Evolutionary conservation across 2,113 vertebrate species (phyloP).

Genomic region (Rhinichthys klamathensis): DNA sequence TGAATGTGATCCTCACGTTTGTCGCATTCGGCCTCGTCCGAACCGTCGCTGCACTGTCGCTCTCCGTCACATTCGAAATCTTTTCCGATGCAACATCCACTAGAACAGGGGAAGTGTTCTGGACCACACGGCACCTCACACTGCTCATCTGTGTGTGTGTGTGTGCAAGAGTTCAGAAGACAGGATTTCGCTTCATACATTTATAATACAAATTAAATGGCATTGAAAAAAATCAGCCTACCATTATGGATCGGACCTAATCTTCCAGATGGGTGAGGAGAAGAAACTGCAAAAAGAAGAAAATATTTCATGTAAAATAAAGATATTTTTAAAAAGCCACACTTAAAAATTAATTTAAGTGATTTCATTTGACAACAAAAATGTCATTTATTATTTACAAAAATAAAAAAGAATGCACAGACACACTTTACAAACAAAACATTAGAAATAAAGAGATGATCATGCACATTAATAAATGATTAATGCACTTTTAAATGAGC

Average conservation of each 20-base stretch:
- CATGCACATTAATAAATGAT: too few relatives aligned
- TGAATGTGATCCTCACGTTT: constrained; percentile 61
- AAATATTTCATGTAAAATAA: neutral
- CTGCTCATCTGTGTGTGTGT: constrained; percentile 56
- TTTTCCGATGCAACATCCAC: constrained; percentile 87
- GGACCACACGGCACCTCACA: constrained; percentile 77
- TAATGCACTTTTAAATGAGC: too few relatives aligned
- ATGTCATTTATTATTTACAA: too few relatives aligned
- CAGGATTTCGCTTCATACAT: too few relatives aligned
- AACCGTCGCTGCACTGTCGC: constrained; percentile 82
- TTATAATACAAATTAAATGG: too few relatives aligned
- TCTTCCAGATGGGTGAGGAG: constrained; percentile 33
- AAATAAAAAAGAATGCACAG: neutral
- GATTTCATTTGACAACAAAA: neutral
- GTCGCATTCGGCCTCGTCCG: constrained; percentile 82
- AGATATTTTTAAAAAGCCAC: neutral
- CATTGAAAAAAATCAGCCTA: neutral
- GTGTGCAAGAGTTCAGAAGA: neutral
- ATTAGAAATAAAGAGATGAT: too few relatives aligned
- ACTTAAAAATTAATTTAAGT: neutral
- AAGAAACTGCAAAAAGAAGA: neutral
- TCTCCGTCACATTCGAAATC: constrained; percentile 86
- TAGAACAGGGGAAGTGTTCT: constrained; percentile 81
- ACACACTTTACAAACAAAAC: too few relatives aligned
- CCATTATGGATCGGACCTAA: constrained; percentile 2